Conservation (phyloP, 2,888 invertebrate species). For the Tortricodes alternella region DNA sequence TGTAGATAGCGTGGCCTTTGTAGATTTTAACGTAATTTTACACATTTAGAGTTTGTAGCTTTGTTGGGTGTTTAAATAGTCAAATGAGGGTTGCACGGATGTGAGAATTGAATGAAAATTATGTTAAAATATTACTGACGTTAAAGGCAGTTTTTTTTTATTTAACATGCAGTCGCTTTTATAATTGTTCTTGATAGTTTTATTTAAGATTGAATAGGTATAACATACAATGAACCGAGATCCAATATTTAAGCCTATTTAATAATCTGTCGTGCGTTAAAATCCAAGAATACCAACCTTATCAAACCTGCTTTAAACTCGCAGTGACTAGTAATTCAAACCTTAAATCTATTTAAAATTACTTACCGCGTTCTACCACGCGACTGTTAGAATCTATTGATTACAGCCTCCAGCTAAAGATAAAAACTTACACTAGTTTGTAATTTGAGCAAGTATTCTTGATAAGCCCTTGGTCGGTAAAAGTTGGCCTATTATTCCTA, state of each 20-base stretch:
- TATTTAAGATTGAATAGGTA: too few species aligned
- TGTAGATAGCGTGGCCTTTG: conserved; percentile 44
- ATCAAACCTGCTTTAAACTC: too few species aligned
- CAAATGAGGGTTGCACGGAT: too few species aligned
- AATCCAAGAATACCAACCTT: too few species aligned
- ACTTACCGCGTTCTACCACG: conserved; percentile 6
- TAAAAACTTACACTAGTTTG: conserved; percentile 61
- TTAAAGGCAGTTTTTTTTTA: neutral
- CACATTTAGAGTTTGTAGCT: neutral
- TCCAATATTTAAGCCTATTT: too few species aligned
- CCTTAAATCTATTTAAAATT: neutral
- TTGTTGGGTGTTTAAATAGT: neutral
- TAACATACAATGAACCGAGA: too few species aligned
- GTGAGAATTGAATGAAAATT: too few species aligned
- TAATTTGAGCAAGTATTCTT: conserved; percentile 26
- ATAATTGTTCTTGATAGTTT: too few species aligned
- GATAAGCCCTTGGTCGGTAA: conserved; percentile 50
- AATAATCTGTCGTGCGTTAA: too few species aligned
- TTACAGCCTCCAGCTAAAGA: conserved; percentile 57
- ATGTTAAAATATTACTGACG: neutral
- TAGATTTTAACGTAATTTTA: conserved; percentile 14
- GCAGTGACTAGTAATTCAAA: too few species aligned
- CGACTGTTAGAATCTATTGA: conserved; percentile 55
- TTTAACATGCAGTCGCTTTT: too few species aligned
- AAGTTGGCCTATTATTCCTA: conserved; percentile 72